Percentiles rank a stretch among this genome's conserved stretches.
Evolutionary conservation across 1,140 invertebrate genomes (phyloP).

Genomic region (Bicyclus anynana): DNA sequence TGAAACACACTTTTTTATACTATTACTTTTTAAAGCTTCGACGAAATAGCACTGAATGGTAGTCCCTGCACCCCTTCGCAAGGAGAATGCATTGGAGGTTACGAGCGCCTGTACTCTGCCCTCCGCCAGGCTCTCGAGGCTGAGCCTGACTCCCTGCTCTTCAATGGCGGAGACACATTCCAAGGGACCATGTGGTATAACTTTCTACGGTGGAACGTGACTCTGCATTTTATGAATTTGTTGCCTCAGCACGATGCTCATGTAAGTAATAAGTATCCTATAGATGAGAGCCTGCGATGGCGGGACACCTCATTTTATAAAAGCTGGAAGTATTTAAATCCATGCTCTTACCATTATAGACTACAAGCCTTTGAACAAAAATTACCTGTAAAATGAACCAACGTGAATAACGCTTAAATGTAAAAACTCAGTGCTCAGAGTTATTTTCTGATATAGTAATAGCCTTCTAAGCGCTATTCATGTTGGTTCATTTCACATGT

Average conservation of each 20-base stretch:
- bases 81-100: conserved; percentile 83
- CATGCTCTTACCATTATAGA: too few relatives aligned
- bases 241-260: conserved; percentile 86
- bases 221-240: conserved; percentile 86
- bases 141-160: conserved; percentile 82
- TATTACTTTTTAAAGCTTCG: conserved; percentile 81
- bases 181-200: conserved; percentile 93
- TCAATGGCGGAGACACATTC: conserved; percentile 92
- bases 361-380: too few relatives aligned
- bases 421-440: too few relatives aligned
- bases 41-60: conserved; percentile 80
- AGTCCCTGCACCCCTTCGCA: conserved; percentile 77
- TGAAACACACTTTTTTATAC: too few relatives aligned
- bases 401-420: too few relatives aligned
- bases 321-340: too few relatives aligned
- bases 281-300: too few relatives aligned
- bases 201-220: conserved; percentile 85
- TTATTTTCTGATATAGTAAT: too few relatives aligned
- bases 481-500: too few relatives aligned
- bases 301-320: too few relatives aligned
- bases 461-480: too few relatives aligned
- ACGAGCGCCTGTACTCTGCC: conserved; percentile 81
- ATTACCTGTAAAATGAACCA: too few relatives aligned
- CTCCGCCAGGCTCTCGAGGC: conserved; percentile 76
- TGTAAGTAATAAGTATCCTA: conserved; percentile 75